Base-by-base conservation (phyloP, 2,113 vertebrate genomes). In the Genyomyrus donnyi region DNA sequence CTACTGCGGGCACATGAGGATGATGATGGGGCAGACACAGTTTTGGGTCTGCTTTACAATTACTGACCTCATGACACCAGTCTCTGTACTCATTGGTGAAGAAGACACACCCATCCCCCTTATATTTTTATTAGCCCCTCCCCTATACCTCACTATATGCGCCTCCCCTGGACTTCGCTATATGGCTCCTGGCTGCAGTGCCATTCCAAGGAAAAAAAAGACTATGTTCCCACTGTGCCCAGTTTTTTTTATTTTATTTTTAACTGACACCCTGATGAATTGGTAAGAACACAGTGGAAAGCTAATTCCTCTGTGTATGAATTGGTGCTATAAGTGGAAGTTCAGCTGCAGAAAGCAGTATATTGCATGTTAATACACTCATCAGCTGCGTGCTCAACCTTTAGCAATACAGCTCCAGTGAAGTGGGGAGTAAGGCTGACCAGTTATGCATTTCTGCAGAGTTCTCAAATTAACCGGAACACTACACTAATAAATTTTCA, bases 381-480 rank as follows among this genome's bases (percentile, higher is more conserved):
- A 56, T 90, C 56, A 31, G 19, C 42, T 49, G 31, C 4, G 46
- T 74, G 70, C 86, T 77, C 84, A 90, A 50, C 88, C 86, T 45
- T 74, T 46, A 89, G 89, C 84, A 77, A 46, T 77, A 90, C 17
- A 83, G 13, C 62, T 58, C 48, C 52, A 80, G 56, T 62, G 89
- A 90, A 87, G 86, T 70, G 46, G 89, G 56, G 74, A 66, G 45
- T 21, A 83, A 56, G 89, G 86, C 46, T 35, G 31, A 11, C 46
- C 15, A n/a, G 66, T 53, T 86, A 35, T 31, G 50, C 58, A 39
- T 88, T 62, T 88, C 84, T 88, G 87, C 45, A 35, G 42, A 49
- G 50, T 85, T 49, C 87, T 90, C 83, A 90, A 91, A 91, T 92
- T 91, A 92, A 87, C 27, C 35, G 2, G 9, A 66, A 48, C 50